Evolutionary conservation across 2,113 vertebrate genomes (phyloP).

Genomic region (Odocoileus virginianus): DNA sequence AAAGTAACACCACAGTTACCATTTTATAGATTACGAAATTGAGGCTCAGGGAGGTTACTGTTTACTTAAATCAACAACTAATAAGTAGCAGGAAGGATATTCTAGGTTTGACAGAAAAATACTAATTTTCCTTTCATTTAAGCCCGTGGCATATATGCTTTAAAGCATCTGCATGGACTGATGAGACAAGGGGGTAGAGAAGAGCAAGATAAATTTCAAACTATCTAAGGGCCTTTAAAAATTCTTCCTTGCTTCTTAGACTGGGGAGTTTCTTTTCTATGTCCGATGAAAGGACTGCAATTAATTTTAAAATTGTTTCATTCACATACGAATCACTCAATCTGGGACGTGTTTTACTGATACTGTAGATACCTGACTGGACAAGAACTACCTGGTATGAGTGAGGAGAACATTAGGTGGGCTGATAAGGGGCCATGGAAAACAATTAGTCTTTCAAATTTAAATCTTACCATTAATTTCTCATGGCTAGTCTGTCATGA

Average conservation of each 20-base stretch:
- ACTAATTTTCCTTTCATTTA: not conserved
- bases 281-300: not conserved
- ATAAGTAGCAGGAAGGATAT: conserved; percentile 18
- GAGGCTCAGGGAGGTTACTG: not conserved
- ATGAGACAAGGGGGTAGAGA: not conserved
- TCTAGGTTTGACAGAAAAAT: not conserved
- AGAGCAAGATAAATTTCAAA: not conserved
- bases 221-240: not conserved
- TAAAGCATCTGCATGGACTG: not conserved
- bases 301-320: conserved; percentile 27
- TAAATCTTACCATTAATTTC: conserved; percentile 30
- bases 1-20: not conserved
- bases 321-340: not conserved
- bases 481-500: conserved; percentile 5
- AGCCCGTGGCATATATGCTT: not conserved
- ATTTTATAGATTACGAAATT: conserved; percentile 25
- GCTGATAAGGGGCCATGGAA: not conserved
- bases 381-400: not conserved
- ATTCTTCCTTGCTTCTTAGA: not conserved
- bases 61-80: conserved; percentile 26
- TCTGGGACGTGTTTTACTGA: not conserved
- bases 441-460: conserved; percentile 16
- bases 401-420: not conserved
- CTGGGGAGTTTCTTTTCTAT: not conserved
- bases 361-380: not conserved